Percentiles rank a stretch among this genome's conserved stretches.
These are phyloP conservation scores for Sycophila texana DNA, from an alignment of 2,888 invertebrate species.

Conservation along the genomic window DNA sequence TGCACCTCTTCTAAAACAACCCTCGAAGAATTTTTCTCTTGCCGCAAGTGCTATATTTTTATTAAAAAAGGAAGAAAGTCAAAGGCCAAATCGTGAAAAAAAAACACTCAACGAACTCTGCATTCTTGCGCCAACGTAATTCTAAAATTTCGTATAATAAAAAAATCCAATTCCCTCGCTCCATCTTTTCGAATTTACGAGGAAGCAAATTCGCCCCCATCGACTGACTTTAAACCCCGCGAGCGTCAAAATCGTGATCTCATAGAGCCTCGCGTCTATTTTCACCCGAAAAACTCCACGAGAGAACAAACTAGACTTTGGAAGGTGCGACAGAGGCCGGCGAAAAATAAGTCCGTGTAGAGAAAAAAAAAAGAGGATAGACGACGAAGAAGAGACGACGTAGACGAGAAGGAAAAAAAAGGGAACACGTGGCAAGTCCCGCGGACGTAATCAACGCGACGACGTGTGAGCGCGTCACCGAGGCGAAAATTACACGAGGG, in stretches of 20 bases:
- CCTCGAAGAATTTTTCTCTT: background rate
- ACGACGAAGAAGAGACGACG: background rate
- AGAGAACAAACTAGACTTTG: slow-evolving; percentile 11
- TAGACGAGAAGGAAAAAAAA: background rate
- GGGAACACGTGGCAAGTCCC: background rate
- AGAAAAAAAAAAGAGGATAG: background rate
- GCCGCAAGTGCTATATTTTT: slow-evolving; percentile 24
- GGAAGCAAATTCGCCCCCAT: background rate
- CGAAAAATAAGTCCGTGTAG: background rate
- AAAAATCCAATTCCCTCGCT: background rate
- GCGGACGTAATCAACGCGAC: slow-evolving; percentile 21
- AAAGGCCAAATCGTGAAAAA: background rate
- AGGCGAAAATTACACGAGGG: slow-evolving; percentile 25
- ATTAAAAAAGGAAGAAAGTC: background rate
- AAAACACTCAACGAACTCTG: background rate
- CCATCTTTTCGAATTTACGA: background rate
- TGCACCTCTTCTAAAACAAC: slow-evolving; percentile 1
- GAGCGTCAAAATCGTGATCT: too few relatives aligned
- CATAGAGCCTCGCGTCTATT: background rate
- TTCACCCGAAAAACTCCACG: background rate
- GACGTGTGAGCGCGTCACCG: background rate
- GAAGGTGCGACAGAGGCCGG: background rate
- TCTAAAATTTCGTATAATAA: slow-evolving; percentile 2
- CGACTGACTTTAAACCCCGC: too few relatives aligned
- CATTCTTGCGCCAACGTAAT: too few relatives aligned